A percentile compares a stretch with the other conserved stretches of the same genome.
These are phyloP conservation scores for Phoebastria nigripes DNA, from an alignment of 2,797 vertebrate genomes.

Conservation along the genomic window DNA sequence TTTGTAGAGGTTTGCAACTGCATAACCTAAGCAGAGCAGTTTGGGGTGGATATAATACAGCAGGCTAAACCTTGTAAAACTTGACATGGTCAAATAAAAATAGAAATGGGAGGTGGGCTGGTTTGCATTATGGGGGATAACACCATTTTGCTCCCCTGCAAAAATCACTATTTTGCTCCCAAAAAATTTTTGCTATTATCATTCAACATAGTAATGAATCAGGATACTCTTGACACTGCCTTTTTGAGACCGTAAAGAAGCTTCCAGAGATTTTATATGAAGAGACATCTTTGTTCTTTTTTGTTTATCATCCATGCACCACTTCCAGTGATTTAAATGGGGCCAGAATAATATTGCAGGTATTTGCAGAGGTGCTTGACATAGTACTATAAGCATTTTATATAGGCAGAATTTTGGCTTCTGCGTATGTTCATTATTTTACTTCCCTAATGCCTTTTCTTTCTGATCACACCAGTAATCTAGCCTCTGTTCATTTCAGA, in stretches of 20 bases:
- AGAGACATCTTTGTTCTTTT: not conserved
- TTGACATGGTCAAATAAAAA: not conserved
- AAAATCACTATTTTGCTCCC: not conserved
- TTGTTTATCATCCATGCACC: not conserved
- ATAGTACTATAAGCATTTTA: not conserved
- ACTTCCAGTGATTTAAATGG: not conserved
- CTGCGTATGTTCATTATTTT: not conserved
- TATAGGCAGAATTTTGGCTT: not conserved
- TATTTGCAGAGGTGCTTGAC: not conserved
- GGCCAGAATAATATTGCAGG: not conserved
- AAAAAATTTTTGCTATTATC: not conserved
- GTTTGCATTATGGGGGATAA: not conserved
- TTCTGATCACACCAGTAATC: not conserved
- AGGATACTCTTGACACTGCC: not conserved
- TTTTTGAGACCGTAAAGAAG: not conserved
- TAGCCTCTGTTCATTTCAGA: not conserved
- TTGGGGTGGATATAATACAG: not conserved
- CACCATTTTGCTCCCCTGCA: not conserved
- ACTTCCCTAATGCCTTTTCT: not conserved
- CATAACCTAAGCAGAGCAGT: not conserved
- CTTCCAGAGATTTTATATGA: not conserved
- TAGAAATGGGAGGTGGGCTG: not conserved
- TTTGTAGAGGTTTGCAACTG: not conserved
- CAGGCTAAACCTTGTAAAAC: not conserved
- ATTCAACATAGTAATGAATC: not conserved